Percentiles rank a stretch among this genome's conserved stretches.
These are phyloP conservation scores for Gadopsis marmoratus DNA, from an alignment of 2,797 vertebrate species.

Conservation along the genomic window DNA sequence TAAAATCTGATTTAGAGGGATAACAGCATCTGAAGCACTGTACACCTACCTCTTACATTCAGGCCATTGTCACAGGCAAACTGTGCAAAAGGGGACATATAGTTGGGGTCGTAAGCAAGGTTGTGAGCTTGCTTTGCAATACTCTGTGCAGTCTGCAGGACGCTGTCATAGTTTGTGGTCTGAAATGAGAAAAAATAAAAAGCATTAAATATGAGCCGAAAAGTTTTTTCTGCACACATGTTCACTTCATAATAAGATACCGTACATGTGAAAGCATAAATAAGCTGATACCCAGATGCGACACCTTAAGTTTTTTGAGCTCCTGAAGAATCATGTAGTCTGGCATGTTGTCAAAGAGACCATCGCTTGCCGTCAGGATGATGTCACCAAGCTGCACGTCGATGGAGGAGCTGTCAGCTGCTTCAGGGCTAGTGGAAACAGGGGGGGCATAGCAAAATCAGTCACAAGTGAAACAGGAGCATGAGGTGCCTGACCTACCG, in stretches of 20 bases:
- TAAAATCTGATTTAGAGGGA: not conserved
- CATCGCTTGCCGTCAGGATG: constrained; percentile 96
- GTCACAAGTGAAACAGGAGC: constrained; percentile 48
- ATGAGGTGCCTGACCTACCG: constrained; percentile 15
- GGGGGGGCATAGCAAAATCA: constrained; percentile 6
- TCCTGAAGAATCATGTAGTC: constrained; percentile 99
- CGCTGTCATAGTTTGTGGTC: constrained; percentile 96
- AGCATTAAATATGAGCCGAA: not conserved
- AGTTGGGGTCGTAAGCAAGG: constrained; percentile 98
- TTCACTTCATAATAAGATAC: not conserved
- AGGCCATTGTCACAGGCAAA: constrained; percentile 98
- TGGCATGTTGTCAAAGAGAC: constrained; percentile 99
- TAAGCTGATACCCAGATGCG: not conserved
- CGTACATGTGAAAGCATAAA: not conserved
- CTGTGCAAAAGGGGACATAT: constrained; percentile 99
- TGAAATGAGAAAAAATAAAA: constrained; percentile 64
- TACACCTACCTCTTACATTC: constrained; percentile 94
- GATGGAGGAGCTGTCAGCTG: constrained; percentile 96
- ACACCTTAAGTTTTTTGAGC: constrained; percentile 96
- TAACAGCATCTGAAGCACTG: not conserved
- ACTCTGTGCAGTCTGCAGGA: constrained; percentile 96
- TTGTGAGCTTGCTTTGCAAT: constrained; percentile 98
- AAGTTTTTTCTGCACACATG: fast-evolving
- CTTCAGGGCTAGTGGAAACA: constrained; percentile 88
- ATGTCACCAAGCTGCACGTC: constrained; percentile 98